Base-by-base conservation (phyloP, 2,888 invertebrate species). In the Brachyopa scutellaris region DNA sequence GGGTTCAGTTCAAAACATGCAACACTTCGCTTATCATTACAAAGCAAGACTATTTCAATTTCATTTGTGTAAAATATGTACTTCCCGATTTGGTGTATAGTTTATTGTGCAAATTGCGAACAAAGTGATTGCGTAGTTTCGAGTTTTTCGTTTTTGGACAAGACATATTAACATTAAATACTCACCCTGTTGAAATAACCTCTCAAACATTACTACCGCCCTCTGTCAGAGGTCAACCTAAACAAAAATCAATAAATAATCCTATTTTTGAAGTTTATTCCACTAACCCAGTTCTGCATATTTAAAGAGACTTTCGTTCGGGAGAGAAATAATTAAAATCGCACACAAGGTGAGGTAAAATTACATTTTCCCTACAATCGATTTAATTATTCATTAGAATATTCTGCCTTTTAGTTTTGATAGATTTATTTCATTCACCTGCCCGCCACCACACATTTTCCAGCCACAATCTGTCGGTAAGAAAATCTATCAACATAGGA, bases 401-500 rank as follows among this genome's bases (percentile, higher is more conserved):
- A n/a, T n/a, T n/a, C n/a, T n/a, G n/a, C n/a, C n/a, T n/a, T n/a
- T n/a, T n/a, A n/a, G n/a, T n/a, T n/a, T n/a, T n/a, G n/a, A n/a
- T n/a, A n/a, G n/a, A n/a, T 62, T 19, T 2, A 29, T 19, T 23
- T 17, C 9, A 53, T 11, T 49, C 36, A 19, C n/a, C 31, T 15
- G 26, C 6, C 33, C 13, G n/a, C 11, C 23, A 31, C 51, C 23
- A n/a, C 6, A 33, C 6, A 47, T 2, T 64, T 64, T 53, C 31
- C 69, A 49, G 57, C 57, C 42, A 64, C 74, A 80, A 80, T 69
- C 80, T 80, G 74, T 74, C 74, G 74, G 51, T 61, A 59, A 59
- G 70, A 66, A 74, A 84, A 84, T 74, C 79, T 49, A 69, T 86
- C 88, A 89, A 86, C 87, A 90, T 89, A 89, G 89, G 89, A 86